These are phyloP conservation scores for Heliothis subflexa DNA, from an alignment of 1,140 invertebrate species.

Conservation along the genomic window DNA sequence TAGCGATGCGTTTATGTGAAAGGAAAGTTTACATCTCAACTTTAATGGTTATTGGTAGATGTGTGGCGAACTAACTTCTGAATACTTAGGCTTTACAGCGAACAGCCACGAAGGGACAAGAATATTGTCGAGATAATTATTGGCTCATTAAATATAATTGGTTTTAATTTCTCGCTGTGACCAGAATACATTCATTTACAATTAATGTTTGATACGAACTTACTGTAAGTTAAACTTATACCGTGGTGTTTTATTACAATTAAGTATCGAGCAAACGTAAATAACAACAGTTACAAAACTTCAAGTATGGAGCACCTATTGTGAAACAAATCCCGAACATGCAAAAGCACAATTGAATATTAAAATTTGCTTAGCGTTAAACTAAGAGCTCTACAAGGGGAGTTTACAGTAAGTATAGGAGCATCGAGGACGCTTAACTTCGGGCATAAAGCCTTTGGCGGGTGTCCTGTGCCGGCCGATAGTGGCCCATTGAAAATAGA, in stretches of 20 bases:
- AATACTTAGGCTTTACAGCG: background rate
- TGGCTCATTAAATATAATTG: slow-evolving; percentile 2
- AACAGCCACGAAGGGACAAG: background rate
- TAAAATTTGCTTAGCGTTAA: slow-evolving; percentile 82
- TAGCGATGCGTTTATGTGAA: slow-evolving; percentile 32
- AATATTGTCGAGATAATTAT: background rate
- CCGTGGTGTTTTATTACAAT: background rate
- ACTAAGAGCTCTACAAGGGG: slow-evolving; percentile 71
- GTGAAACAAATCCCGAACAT: slow-evolving; percentile 47
- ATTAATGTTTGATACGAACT: background rate
- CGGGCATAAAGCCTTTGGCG: slow-evolving; percentile 73
- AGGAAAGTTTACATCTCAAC: slow-evolving; percentile 36
- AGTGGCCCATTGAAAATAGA: slow-evolving; percentile 84
- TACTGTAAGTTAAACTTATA: background rate
- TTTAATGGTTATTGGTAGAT: slow-evolving; percentile 39
- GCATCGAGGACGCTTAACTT: slow-evolving; percentile 76
- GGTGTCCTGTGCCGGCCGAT: slow-evolving; percentile 77
- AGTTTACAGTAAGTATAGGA: slow-evolving; percentile 70
- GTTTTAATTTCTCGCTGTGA: background rate
- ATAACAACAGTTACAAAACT: background rate
- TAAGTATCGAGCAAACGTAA: background rate
- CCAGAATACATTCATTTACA: background rate
- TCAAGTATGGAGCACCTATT: slow-evolving; percentile 3
- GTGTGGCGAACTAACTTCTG: slow-evolving; percentile 6
- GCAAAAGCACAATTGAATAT: slow-evolving; percentile 83